These are phyloP conservation scores for Oligia strigilis DNA, from an alignment of 2,888 invertebrate species.

Conservation along the genomic window DNA sequence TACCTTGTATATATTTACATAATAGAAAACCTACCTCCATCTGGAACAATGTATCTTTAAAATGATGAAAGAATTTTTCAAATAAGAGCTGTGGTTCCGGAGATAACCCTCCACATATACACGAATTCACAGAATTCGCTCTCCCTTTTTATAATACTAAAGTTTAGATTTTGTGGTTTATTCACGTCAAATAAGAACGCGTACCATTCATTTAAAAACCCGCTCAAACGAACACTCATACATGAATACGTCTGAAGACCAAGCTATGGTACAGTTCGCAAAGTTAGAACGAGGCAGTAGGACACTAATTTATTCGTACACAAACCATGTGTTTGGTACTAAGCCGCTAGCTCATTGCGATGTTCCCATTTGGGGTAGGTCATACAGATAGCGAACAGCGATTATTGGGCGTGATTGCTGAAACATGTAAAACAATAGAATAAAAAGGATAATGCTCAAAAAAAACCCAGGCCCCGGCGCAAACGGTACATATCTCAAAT, in stretches of 20 bases:
- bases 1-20: no score
- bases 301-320: conserved; percentile 62
- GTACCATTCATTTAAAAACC: background rate
- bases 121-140: background rate
- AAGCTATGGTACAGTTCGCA: background rate
- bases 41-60: no score
- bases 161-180: background rate
- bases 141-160: background rate
- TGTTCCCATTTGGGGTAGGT: conserved; percentile 28
- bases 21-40: no score
- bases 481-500: no score
- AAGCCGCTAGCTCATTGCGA: conserved; percentile 65
- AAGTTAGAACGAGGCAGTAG: conserved; percentile 42
- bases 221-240: conserved; percentile 4
- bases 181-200: background rate
- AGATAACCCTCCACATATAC: background rate
- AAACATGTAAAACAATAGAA: background rate
- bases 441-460: no score
- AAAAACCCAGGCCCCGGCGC: no score
- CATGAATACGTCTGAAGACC: background rate
- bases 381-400: conserved; percentile 7
- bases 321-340: conserved; percentile 69
- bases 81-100: background rate
- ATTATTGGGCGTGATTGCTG: background rate
- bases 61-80: background rate